A percentile compares a stretch with the other conserved stretches of the same genome.
Conservation (phyloP, 2,113 vertebrate genomes). For the Chaetura pelagica region DNA sequence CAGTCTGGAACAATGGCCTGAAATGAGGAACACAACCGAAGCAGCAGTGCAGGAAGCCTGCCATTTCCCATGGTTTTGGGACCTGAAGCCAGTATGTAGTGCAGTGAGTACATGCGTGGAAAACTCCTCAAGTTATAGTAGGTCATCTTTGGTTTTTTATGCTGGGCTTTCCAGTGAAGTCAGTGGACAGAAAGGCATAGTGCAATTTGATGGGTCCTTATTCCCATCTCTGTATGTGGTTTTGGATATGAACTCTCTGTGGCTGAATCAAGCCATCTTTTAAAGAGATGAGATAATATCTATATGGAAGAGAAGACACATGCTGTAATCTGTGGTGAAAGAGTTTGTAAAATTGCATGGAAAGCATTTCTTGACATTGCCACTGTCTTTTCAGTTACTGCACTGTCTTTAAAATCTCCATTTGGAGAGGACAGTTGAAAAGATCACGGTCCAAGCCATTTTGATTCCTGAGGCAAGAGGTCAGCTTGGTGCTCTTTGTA, state of each 20-base stretch:
- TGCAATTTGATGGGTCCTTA: background rate
- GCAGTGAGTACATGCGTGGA: background rate
- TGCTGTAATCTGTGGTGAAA: slow-evolving; percentile 3
- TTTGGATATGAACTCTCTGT: slow-evolving; percentile 16
- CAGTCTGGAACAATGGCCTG: slow-evolving; percentile 51
- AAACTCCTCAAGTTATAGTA: background rate
- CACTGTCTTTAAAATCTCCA: slow-evolving; percentile 28
- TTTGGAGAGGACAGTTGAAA: slow-evolving; percentile 30
- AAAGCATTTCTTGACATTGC: slow-evolving; percentile 39
- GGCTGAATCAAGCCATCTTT: background rate
- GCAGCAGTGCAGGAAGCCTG: background rate
- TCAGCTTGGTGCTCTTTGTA: slow-evolving; percentile 28
- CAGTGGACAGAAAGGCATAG: background rate
- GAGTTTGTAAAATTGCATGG: background rate
- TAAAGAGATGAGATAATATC: slow-evolving; percentile 52
- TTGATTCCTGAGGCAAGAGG: slow-evolving; percentile 35
- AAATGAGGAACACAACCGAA: slow-evolving; percentile 53
- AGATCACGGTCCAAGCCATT: slow-evolving; percentile 39
- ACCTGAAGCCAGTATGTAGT: background rate
- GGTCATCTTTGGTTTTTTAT: background rate
- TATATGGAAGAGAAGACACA: background rate
- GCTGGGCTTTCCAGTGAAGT: background rate
- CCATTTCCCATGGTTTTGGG: background rate
- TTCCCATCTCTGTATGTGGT: background rate
- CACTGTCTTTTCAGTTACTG: slow-evolving; percentile 21